Conservation (phyloP, 2,797 vertebrate genomes). For the Falco concolor region DNA sequence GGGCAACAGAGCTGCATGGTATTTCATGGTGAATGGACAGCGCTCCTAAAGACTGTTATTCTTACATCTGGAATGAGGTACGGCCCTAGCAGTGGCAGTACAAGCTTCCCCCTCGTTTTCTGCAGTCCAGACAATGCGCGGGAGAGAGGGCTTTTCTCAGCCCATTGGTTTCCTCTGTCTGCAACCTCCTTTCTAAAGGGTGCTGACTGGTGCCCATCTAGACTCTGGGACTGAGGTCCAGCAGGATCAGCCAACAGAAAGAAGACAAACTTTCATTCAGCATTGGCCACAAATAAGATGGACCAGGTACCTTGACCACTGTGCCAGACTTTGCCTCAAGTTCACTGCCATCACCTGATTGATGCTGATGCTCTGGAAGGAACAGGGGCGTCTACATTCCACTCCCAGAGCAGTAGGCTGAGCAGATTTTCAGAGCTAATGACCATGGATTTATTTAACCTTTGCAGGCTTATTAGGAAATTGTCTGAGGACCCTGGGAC, state of each 20-base stretch:
- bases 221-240: not conserved
- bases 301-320: not conserved
- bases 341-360: not conserved
- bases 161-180: not conserved
- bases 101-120: not conserved
- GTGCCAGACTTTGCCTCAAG: not conserved
- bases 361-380: not conserved
- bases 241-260: not conserved
- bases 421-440: not conserved
- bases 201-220: not conserved
- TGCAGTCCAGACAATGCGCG: not conserved
- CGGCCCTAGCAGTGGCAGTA: not conserved
- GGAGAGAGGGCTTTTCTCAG: not conserved
- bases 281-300: not conserved
- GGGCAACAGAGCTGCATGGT: not conserved
- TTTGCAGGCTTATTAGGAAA: constrained; percentile 26
- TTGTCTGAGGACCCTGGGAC: not conserved
- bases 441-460: constrained; percentile 16
- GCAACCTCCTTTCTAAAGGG: not conserved
- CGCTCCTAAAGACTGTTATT: not conserved
- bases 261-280: not conserved
- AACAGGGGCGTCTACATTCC: not conserved
- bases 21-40: not conserved
- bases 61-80: not conserved
- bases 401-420: not conserved